Evolutionary conservation across 2,113 vertebrate genomes (phyloP).

Genomic region (Sylvietta virens): DNA sequence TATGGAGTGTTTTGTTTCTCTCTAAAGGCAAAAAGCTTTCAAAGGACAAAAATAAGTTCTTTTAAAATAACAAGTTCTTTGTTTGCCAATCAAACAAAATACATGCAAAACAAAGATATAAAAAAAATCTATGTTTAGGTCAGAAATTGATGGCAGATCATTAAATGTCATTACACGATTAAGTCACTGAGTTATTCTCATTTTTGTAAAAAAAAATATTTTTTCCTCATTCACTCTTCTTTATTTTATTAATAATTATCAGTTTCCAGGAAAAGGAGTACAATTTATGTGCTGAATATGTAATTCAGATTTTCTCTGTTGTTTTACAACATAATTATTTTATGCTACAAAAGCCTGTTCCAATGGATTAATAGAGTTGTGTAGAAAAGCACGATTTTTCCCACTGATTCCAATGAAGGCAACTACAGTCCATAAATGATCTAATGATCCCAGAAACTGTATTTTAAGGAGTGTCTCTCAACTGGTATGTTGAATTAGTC

Average conservation of each 20-base stretch:
- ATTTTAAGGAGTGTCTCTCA: neutral
- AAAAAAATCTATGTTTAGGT: neutral
- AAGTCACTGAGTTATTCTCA: neutral
- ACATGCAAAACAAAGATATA: neutral
- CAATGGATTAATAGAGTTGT: neutral
- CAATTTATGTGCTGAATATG: neutral
- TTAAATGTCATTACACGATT: neutral
- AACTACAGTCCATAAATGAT: neutral
- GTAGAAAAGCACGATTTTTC: neutral
- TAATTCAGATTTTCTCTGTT: neutral
- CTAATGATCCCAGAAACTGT: slow-evolving; percentile 1
- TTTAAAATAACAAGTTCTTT: neutral
- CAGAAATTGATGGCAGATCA: neutral
- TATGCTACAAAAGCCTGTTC: neutral
- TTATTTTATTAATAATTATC: neutral
- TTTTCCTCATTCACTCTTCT: neutral
- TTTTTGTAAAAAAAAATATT: neutral
- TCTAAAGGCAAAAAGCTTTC: neutral
- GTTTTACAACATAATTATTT: neutral
- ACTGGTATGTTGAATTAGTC: neutral
- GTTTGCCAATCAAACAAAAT: neutral
- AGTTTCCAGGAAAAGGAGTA: neutral
- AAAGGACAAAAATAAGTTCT: neutral
- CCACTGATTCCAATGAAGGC: neutral
- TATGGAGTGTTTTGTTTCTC: neutral